These are phyloP conservation scores for Petrolisthes manimaculis DNA, from an alignment of 2,888 invertebrate species.

Conservation along the genomic window DNA sequence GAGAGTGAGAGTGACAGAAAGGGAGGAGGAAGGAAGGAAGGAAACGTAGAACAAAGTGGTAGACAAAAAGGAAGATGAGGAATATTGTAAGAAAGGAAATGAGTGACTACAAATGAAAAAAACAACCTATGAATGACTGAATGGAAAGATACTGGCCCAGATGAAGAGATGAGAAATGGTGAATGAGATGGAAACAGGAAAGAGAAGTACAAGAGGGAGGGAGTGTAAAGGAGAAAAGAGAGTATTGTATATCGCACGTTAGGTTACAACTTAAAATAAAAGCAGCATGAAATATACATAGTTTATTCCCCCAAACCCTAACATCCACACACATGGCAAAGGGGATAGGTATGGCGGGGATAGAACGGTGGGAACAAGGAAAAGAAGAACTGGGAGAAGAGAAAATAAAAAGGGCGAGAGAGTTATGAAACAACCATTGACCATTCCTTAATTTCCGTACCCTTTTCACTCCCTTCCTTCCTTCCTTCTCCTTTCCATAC, in stretches of 20 bases:
- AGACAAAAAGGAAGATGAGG: neutral
- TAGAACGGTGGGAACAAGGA: neutral
- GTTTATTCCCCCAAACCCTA: no score
- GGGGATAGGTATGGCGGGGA: neutral
- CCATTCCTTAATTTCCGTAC: neutral
- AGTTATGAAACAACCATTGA: neutral
- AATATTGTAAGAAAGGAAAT: neutral
- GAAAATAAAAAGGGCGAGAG: neutral
- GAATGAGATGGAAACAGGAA: neutral
- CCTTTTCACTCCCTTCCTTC: neutral
- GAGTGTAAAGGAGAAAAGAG: neutral
- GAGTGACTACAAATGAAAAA: neutral
- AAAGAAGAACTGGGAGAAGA: neutral
- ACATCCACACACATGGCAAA: neutral
- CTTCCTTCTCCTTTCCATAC: neutral
- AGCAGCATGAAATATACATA: no score
- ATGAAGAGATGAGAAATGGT: neutral
- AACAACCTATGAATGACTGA: neutral
- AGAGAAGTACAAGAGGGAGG: neutral
- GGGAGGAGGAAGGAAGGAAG: neutral
- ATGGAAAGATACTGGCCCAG: neutral
- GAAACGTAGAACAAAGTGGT: neutral
- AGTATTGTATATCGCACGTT: neutral
- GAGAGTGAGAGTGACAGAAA: constrained; percentile 1
- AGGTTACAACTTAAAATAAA: no score